A percentile compares a stretch with the other conserved stretches of the same genome.
These are phyloP conservation scores for Cynoglossus semilaevis DNA, from an alignment of 2,113 vertebrate genomes.

Conservation along the genomic window DNA sequence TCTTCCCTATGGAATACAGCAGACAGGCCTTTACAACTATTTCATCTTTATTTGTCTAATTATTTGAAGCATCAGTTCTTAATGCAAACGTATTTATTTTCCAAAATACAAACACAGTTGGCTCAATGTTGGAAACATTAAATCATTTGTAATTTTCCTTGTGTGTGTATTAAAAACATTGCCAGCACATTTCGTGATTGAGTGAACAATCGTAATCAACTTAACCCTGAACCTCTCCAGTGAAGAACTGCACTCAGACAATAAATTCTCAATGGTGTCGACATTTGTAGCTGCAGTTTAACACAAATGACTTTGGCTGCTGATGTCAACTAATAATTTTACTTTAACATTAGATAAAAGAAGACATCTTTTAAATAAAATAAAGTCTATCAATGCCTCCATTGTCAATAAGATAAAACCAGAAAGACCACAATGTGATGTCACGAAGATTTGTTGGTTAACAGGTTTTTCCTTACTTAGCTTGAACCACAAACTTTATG, in stretches of 20 bases:
- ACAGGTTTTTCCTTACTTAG: constrained; percentile 27
- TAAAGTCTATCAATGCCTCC: too few species aligned
- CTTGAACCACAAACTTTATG: constrained; percentile 35
- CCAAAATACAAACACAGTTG: not conserved
- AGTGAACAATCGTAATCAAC: not conserved
- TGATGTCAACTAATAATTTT: too few species aligned
- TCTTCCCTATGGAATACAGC: too few species aligned
- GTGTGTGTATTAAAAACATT: not conserved
- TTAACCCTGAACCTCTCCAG: not conserved
- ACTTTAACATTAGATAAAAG: not conserved
- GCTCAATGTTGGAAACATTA: not conserved
- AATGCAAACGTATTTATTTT: not conserved
- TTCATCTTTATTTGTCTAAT: not conserved
- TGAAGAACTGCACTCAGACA: not conserved
- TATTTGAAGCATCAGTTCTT: not conserved
- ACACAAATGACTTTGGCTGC: too few species aligned
- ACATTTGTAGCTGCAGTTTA: too few species aligned
- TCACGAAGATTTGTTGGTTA: constrained; percentile 27
- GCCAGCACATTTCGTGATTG: not conserved
- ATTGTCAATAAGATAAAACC: not conserved
- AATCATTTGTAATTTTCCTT: not conserved
- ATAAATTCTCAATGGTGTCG: not conserved
- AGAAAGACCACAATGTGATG: constrained; percentile 31
- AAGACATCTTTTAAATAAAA: too few species aligned
- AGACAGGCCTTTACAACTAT: not conserved